Conservation (phyloP, 2,113 vertebrate species). For the Reinhardtius hippoglossoides region DNA sequence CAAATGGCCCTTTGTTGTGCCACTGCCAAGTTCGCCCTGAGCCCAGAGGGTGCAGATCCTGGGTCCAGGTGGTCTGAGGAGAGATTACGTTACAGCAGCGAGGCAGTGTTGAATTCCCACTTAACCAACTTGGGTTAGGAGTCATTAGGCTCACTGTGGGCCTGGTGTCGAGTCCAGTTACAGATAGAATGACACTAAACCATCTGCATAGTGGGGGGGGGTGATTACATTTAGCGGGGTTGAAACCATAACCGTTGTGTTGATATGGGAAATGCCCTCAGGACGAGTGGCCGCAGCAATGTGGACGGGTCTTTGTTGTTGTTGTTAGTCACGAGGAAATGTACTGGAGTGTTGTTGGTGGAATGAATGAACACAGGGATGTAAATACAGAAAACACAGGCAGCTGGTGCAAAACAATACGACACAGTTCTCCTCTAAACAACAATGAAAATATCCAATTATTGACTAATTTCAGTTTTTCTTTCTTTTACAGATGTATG, state of each 20-base stretch:
- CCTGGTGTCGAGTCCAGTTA: slow-evolving; percentile 67
- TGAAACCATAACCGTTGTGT: slow-evolving; percentile 63
- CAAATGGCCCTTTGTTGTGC: slow-evolving; percentile 11
- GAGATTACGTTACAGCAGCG: slow-evolving; percentile 69
- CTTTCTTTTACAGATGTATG: too few species aligned
- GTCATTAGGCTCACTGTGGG: slow-evolving; percentile 74
- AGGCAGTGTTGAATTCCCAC: slow-evolving; percentile 69
- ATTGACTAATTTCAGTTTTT: not conserved
- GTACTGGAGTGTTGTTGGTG: not conserved
- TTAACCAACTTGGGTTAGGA: slow-evolving; percentile 72
- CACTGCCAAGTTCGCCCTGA: slow-evolving; percentile 45
- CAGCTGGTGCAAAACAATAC: not conserved
- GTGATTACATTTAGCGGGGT: slow-evolving; percentile 49
- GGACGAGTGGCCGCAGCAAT: not conserved
- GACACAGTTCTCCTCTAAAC: not conserved
- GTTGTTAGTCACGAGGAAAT: slow-evolving; percentile 22
- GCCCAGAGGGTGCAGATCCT: slow-evolving; percentile 29
- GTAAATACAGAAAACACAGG: not conserved
- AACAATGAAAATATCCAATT: not conserved
- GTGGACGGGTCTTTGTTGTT: slow-evolving; percentile 5
- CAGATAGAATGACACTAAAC: slow-evolving; percentile 78
- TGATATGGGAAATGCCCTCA: slow-evolving; percentile 61
- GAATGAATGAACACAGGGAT: not conserved
- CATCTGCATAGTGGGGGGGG: slow-evolving; percentile 69
- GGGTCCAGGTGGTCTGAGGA: slow-evolving; percentile 70